phyloP scores from a whole-genome alignment of 64 coral and sea anemone species.

The Montipora efflorescens region DNA sequence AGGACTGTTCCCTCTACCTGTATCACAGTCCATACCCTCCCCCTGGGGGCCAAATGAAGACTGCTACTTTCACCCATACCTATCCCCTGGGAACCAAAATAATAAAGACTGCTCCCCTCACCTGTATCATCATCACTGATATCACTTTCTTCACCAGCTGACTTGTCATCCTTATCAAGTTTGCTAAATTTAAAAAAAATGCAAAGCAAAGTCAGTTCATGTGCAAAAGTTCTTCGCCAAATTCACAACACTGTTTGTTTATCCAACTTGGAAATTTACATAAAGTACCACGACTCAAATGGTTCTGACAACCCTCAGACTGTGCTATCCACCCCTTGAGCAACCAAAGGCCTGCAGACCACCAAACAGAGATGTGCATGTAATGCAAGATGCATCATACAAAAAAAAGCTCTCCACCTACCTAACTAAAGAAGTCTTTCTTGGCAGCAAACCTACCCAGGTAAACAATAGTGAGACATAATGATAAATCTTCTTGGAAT shows the following conservation, averaged over 20 bases:
- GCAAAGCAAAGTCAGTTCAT: neutral
- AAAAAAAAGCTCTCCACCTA: neutral
- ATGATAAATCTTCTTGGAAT: neutral
- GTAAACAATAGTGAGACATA: neutral
- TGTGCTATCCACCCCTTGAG: no score
- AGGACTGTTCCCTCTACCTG: no score
- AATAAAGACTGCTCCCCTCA: neutral
- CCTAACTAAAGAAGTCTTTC: neutral
- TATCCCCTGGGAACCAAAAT: no score
- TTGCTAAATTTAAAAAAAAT: neutral
- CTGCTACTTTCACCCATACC: no score
- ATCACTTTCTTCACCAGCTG: slow-evolving; percentile 57
- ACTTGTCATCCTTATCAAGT: slow-evolving; percentile 75
- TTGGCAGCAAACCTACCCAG: neutral
- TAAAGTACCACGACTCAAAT: no score
- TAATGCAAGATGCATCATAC: neutral
- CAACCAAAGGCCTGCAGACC: no score
- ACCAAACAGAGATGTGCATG: no score
- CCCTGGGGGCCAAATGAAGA: no score
- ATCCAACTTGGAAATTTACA: no score
- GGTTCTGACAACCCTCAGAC: no score
- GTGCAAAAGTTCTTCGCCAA: neutral
- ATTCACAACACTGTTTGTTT: no score
- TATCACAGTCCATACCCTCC: no score
- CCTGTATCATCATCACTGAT: slow-evolving; percentile 71